These are phyloP conservation scores for Tupaia tana DNA, from an alignment of 2,113 vertebrate genomes.

Conservation along the genomic window DNA sequence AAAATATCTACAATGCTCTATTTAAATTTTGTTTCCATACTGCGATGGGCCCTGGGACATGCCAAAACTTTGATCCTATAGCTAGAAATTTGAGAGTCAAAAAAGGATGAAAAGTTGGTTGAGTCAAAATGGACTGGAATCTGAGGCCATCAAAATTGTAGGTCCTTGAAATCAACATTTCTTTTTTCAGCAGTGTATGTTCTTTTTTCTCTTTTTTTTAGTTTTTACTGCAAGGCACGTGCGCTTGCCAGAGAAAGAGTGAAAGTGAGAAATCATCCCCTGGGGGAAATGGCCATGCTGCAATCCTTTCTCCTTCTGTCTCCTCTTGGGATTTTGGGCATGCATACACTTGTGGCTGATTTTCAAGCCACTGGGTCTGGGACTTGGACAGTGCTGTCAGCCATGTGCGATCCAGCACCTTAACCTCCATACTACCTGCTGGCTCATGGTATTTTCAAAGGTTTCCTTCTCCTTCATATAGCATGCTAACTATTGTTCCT, in stretches of 20 bases:
- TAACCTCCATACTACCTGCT: too few species aligned
- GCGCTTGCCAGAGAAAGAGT: too few species aligned
- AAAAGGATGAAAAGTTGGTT: conserved; percentile 7
- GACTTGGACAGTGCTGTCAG: too few species aligned
- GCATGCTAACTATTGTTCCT: background rate
- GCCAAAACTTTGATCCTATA: background rate
- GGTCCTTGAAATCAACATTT: background rate
- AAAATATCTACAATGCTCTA: background rate
- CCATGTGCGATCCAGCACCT: too few species aligned
- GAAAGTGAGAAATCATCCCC: too few species aligned
- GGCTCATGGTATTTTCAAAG: background rate
- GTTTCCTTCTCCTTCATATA: background rate
- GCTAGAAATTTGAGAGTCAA: background rate
- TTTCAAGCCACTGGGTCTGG: too few species aligned
- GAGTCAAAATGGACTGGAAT: background rate
- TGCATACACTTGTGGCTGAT: too few species aligned
- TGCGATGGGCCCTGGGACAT: background rate
- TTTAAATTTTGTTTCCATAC: background rate
- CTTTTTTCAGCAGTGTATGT: background rate
- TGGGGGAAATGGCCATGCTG: too few species aligned
- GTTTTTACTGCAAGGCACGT: too few species aligned
- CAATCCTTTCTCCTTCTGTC: too few species aligned
- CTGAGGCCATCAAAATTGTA: background rate
- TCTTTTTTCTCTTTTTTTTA: too few species aligned
- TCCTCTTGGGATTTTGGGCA: too few species aligned